Evolutionary conservation across 2,113 vertebrate species (phyloP).

Genomic region (Eulemur macaco): DNA sequence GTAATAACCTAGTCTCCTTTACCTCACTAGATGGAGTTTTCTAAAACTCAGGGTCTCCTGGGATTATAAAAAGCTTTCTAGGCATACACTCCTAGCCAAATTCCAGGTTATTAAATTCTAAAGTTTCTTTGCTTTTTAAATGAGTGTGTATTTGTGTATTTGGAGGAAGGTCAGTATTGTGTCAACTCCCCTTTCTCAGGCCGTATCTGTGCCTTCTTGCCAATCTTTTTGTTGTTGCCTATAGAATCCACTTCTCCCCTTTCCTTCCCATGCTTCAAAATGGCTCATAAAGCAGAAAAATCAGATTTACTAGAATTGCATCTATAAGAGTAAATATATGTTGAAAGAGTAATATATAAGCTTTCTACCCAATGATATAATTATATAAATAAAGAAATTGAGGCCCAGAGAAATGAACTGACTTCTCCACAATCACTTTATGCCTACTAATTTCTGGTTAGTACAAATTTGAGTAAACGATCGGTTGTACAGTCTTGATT

Average conservation of each 20-base stretch:
- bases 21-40: background rate
- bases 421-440: background rate
- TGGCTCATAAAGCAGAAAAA: background rate
- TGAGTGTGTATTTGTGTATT: background rate
- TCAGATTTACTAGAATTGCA: background rate
- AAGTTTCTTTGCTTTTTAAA: background rate
- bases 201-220: background rate
- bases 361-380: background rate
- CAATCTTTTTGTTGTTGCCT: background rate
- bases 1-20: background rate
- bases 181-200: background rate
- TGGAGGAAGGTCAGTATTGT: background rate
- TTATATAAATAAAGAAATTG: background rate
- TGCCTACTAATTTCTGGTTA: background rate
- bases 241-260: background rate
- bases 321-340: background rate
- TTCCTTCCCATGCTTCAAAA: background rate
- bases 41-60: background rate
- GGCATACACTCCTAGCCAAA: background rate
- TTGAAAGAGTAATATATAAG: background rate
- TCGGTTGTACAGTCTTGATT: background rate
- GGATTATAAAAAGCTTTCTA: background rate
- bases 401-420: background rate
- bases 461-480: background rate
- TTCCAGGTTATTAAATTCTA: background rate